Evolutionary conservation across 2,888 invertebrate species (phyloP), one percentile per base, ranked within the genome.

Genomic region (Leucania comma): DNA sequence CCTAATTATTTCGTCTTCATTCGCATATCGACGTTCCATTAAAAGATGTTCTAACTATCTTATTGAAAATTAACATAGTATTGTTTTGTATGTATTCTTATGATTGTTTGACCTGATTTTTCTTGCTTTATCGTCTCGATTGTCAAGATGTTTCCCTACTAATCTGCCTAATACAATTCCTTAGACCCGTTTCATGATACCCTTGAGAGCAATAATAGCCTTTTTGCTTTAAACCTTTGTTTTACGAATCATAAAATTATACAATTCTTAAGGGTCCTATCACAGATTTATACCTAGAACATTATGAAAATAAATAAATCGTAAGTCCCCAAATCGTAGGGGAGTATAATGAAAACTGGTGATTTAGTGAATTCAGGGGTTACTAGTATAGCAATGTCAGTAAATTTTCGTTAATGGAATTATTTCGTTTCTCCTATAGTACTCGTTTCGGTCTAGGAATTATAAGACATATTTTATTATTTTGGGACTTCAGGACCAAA

Each of bases 321-420:
- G 62, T 53, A n/a, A 73, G 58, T 68, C 76, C 62, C 74, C 69
- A 83, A 81, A 80, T 85, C 82, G 75, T 84, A 81, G 84, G 85
- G 85, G 81, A 78, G 80, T 77, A 68, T 85, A 87, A 87, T 87
- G 86, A 85, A 89, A 84, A 78, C 82, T 80, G 84, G 86, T 88
- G 85, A 87, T 89, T 89, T 89, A 89, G 82, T 84, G 81, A 75
- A 84, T 80, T 59, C 69, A 71, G 76, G 83, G 86, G 87, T 82
- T 72, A 76, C 68, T 71, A 58, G 69, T 58, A 60, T 57, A 42
- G 66, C 58, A 24, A 53, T 48, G 62, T 59, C 78, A 42, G 71
- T 84, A 84, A 83, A 84, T 83, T 83, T 78, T 83, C 80, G 80
- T 84, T 87, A 85, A 86, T 85, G 80, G 82, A 77, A 75, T 76